These are phyloP conservation scores for Gonocerus acuteangulatus DNA, from an alignment of 2,888 invertebrate species.

Conservation along the genomic window DNA sequence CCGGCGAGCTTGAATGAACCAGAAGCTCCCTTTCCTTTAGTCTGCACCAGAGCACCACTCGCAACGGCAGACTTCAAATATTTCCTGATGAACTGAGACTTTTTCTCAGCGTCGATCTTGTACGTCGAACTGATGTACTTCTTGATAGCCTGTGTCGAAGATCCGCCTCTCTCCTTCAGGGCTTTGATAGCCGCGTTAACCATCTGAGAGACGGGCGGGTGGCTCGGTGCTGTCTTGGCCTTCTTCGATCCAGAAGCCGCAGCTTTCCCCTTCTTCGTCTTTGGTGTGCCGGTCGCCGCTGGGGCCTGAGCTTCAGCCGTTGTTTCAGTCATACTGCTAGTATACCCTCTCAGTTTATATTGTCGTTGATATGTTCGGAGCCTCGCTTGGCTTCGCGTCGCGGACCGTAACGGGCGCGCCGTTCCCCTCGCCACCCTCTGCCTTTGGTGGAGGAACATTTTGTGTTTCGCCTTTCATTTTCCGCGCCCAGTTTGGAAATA, in stretches of 20 bases:
- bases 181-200: constrained; percentile 51
- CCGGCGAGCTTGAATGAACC: constrained; percentile 31
- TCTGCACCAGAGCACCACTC: too few species aligned
- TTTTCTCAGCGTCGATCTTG: too few species aligned
- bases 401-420: too few species aligned
- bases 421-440: too few species aligned
- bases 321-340: constrained; percentile 8
- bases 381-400: too few species aligned
- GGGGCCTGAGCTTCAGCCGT: neutral
- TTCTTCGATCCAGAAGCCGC: too few species aligned
- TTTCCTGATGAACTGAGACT: constrained; percentile 56
- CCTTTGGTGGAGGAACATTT: too few species aligned
- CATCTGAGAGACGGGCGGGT: constrained; percentile 51
- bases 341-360: too few species aligned
- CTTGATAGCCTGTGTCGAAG: constrained; percentile 53
- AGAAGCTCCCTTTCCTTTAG: constrained; percentile 33
- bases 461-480: too few species aligned
- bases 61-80: constrained; percentile 52
- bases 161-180: constrained; percentile 53
- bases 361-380: too few species aligned
- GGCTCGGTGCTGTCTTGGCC: constrained; percentile 40
- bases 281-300: neutral
- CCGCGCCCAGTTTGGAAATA: too few species aligned
- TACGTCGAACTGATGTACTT: constrained; percentile 55
- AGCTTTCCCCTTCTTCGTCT: neutral